Percentiles rank a stretch among this genome's conserved stretches.
Evolutionary conservation across 2,888 invertebrate genomes (phyloP).

Genomic region (Adelphocoris suturalis): DNA sequence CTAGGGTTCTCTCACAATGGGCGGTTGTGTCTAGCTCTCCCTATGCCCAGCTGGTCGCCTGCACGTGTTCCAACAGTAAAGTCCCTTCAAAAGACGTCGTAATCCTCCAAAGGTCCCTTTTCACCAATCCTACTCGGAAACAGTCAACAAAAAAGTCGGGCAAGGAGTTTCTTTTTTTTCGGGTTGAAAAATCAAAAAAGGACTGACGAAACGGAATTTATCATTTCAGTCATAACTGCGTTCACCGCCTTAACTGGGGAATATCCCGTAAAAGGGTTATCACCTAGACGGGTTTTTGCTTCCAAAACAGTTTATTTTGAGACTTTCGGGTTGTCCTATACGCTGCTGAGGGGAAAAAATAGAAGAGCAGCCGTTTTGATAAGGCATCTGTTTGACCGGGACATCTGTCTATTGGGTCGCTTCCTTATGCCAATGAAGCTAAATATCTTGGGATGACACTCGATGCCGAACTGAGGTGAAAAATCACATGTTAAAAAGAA

Average conservation of each 20-base stretch:
- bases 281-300: not conserved
- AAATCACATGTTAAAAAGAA: no score
- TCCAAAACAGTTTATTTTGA: slow-evolving; percentile 1
- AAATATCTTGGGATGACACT: no score
- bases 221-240: slow-evolving; percentile 43
- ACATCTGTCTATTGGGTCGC: slow-evolving; percentile 69
- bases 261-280: not conserved
- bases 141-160: slow-evolving; percentile 49
- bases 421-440: no score
- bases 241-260: no score
- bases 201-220: slow-evolving; percentile 15
- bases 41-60: slow-evolving; percentile 64
- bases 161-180: not conserved
- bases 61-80: slow-evolving; percentile 68
- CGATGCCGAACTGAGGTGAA: no score
- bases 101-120: slow-evolving; percentile 53
- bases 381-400: slow-evolving; percentile 69
- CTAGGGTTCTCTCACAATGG: slow-evolving; percentile 67
- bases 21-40: slow-evolving; percentile 66
- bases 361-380: slow-evolving; percentile 56
- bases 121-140: not conserved
- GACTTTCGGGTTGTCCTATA: not conserved
- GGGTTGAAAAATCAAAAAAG: not conserved
- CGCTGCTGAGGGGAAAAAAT: not conserved
- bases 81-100: slow-evolving; percentile 65